Evolutionary conservation across 2,888 invertebrate species (phyloP).

Genomic region (Ophion obscuratus): DNA sequence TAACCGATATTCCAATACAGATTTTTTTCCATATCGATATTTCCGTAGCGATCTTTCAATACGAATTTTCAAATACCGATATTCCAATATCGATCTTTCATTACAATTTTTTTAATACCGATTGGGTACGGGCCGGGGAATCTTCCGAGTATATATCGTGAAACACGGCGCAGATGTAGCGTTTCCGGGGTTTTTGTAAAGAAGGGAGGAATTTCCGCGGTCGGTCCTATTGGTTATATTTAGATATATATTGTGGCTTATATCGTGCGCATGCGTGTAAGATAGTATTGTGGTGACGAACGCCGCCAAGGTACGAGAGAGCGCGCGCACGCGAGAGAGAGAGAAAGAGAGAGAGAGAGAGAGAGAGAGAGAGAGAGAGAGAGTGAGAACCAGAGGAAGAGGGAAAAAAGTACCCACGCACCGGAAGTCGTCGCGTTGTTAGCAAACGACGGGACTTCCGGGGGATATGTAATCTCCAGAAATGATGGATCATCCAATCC

Average conservation of each 20-base stretch:
- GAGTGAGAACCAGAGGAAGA: not conserved
- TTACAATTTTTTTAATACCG: no score
- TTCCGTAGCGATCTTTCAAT: no score
- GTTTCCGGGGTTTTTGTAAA: not conserved
- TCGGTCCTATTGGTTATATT: not conserved
- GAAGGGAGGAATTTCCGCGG: not conserved
- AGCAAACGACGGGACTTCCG: slow-evolving; percentile 75
- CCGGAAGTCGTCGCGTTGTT: slow-evolving; percentile 65
- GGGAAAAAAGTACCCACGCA: slow-evolving; percentile 30
- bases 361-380: not conserved
- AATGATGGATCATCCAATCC: slow-evolving; percentile 50
- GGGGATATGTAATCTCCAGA: slow-evolving; percentile 71
- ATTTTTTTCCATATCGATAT: no score
- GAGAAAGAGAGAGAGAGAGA: not conserved
- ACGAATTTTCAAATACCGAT: no score
- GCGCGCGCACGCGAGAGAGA: not conserved
- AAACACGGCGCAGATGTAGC: no score
- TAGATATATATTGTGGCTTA: not conserved
- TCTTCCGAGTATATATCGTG: not conserved
- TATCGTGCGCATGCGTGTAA: not conserved
- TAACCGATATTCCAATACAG: no score
- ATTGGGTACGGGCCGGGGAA: not conserved
- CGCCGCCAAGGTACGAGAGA: not conserved
- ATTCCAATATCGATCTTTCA: no score
- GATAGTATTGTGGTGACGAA: not conserved